Evolutionary conservation across 92 coral and sea anemone genomes (phyloP), one percentile per base, ranked within the genome.

Genomic region (Epizoanthus stellaris): DNA sequence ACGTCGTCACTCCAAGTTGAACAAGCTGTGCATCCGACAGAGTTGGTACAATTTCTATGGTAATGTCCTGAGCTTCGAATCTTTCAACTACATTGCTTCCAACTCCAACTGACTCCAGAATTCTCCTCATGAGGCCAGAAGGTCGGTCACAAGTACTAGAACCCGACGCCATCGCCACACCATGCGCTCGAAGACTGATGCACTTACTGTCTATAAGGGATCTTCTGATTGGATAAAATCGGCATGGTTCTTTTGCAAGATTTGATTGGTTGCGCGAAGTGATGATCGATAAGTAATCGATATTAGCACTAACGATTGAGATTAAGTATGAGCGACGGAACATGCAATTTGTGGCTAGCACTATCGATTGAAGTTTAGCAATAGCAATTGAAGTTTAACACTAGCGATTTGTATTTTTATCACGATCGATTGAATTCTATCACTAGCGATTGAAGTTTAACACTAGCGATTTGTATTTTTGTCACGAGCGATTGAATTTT

Each of bases 31-130:
- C 76, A 40, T 75, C 88, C 36, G 83, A 85, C 40, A 75, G 67
- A 17, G 82, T 85, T 19, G 38, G 34, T 43, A 76, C 88, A n/a
- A 85, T 23, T 45, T 85, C 83, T 0, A 72, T 16, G 21, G 82
- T 85, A 64, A 85, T 75, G 14, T 85, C 88, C 45, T 85, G 88
- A 1, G 75, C 81, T 69, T 75, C 88, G 42, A 85, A 85, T 4
- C 58, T 20, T 20, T 20, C 19, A 15, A 85, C n/a, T 0, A 85
- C 21, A 64, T 62, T 74, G 76, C 70, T 84, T 62, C 39, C 82
- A 3, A 84, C 73, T 25, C 81, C 81, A 61, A 73, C 73, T 0
- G 49, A 5, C 15, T 68, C 73, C 47, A 68, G 4, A 30, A 68
- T 68, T 68, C 43, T 45, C 73, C 17, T 36, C 12, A 9, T 9